Percentiles rank a stretch among this genome's conserved stretches.
These are phyloP conservation scores for Myodes glareolus DNA, from an alignment of 2,113 vertebrate genomes.

Conservation along the genomic window DNA sequence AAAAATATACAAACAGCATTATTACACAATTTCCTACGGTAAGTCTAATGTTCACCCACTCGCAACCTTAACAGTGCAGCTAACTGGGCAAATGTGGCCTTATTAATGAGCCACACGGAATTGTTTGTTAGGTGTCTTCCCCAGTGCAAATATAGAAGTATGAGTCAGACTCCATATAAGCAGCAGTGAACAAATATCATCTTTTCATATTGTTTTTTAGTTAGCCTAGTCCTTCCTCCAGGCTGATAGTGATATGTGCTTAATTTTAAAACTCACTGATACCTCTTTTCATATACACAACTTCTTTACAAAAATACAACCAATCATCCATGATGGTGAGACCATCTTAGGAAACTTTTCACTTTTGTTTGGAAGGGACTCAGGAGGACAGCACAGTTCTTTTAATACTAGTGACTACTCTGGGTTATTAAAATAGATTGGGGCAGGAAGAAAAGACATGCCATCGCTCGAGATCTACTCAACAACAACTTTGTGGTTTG, in stretches of 20 bases:
- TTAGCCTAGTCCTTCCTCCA: neutral
- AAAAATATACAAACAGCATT: slow-evolving; percentile 39
- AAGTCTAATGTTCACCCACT: neutral
- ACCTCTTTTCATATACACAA: slow-evolving; percentile 3
- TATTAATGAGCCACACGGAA: slow-evolving; percentile 13
- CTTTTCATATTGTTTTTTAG: neutral
- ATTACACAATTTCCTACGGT: slow-evolving; percentile 16
- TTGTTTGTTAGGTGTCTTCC: neutral
- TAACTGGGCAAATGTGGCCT: neutral
- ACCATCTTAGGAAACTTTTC: slow-evolving; percentile 7
- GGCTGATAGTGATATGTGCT: neutral
- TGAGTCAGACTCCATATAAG: slow-evolving; percentile 56
- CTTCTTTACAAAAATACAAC: slow-evolving; percentile 12
- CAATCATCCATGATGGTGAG: neutral
- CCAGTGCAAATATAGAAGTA: neutral
- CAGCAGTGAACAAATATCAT: slow-evolving; percentile 18
- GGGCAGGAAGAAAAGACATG: slow-evolving; percentile 54
- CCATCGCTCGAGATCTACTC: neutral
- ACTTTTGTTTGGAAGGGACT: slow-evolving; percentile 50
- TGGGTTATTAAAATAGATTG: slow-evolving; percentile 51
- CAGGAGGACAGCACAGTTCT: slow-evolving; percentile 26
- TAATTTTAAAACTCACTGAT: slow-evolving; percentile 47
- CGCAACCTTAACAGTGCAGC: neutral
- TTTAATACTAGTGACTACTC: slow-evolving; percentile 37
- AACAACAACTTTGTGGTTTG: slow-evolving; percentile 53